Conservation (phyloP, 30 jellyfish, hydroid and myxozoan genomes). For the Aurelia sp. region DNA sequence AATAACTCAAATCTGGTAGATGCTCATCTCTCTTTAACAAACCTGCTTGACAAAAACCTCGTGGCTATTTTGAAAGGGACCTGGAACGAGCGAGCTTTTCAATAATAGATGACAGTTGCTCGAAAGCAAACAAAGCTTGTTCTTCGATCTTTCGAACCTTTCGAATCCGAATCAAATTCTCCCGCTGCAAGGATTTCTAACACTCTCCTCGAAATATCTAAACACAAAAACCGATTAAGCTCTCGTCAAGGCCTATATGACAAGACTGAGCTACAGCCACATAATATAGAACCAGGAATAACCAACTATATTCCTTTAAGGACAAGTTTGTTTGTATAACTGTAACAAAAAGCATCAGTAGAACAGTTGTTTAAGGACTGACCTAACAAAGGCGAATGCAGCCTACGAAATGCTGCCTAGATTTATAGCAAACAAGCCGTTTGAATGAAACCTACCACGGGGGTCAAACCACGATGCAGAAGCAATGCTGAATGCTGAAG, state of each 20-base stretch:
- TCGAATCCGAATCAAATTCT: no score
- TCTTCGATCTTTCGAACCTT: background rate
- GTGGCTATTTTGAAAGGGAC: background rate
- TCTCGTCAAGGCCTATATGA: no score
- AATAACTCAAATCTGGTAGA: no score
- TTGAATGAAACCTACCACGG: background rate
- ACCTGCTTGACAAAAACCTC: background rate
- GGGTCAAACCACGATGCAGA: background rate
- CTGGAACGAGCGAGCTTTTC: background rate
- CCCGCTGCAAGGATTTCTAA: no score
- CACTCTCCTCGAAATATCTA: background rate
- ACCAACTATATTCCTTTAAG: no score
- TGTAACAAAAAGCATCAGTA: background rate
- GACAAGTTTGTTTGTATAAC: no score
- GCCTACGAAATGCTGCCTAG: constrained; percentile 34
- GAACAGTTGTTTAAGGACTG: constrained; percentile 31
- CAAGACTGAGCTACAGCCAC: no score
- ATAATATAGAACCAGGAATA: no score
- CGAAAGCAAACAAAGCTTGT: background rate
- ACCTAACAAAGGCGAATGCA: constrained; percentile 37
- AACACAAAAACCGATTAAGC: background rate
- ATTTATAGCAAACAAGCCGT: constrained; percentile 37
- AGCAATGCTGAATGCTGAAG: background rate
- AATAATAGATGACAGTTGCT: background rate
- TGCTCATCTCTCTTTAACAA: background rate